Conservation (phyloP, 2,113 vertebrate species). For the Callionymus lyra region DNA sequence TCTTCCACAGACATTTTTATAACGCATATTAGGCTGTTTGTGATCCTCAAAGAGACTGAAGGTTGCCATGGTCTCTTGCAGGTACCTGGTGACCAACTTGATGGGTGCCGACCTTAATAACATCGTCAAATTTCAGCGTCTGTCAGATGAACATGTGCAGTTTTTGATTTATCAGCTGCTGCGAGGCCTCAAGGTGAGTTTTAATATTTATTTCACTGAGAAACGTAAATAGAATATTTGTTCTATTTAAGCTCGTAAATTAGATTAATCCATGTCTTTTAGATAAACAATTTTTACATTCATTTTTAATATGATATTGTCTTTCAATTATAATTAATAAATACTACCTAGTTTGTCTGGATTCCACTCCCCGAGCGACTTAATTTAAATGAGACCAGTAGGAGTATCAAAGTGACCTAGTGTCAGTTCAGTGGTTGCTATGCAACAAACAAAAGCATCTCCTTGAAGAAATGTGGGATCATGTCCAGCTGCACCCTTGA, state of each 20-base stretch:
- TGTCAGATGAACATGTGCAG: conserved; percentile 94
- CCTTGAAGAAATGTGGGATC: conserved; percentile 15
- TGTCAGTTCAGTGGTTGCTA: conserved; percentile 14
- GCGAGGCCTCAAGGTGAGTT: conserved; percentile 85
- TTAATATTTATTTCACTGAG: neutral
- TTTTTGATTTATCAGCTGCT: conserved; percentile 97
- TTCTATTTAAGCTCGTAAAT: neutral
- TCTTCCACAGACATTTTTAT: conserved; percentile 12
- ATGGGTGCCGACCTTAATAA: conserved; percentile 98
- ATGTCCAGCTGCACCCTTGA: conserved; percentile 34
- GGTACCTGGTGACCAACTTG: conserved; percentile 92
- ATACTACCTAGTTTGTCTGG: too few species aligned
- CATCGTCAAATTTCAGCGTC: conserved; percentile 92
- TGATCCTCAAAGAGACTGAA: conserved; percentile 1
- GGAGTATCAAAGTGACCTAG: too few species aligned
- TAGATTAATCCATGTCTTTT: neutral
- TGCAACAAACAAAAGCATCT: conserved; percentile 26
- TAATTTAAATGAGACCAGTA: too few species aligned
- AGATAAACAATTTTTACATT: neutral
- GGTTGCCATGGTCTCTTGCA: conserved; percentile 53
- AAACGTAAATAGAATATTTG: neutral
- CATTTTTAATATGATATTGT: neutral
- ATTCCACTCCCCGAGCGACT: too few species aligned
- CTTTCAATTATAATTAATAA: too few species aligned
- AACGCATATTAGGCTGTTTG: neutral